Evolutionary conservation across 1,140 invertebrate species (phyloP).

Genomic region (Lanistes nyassanus): DNA sequence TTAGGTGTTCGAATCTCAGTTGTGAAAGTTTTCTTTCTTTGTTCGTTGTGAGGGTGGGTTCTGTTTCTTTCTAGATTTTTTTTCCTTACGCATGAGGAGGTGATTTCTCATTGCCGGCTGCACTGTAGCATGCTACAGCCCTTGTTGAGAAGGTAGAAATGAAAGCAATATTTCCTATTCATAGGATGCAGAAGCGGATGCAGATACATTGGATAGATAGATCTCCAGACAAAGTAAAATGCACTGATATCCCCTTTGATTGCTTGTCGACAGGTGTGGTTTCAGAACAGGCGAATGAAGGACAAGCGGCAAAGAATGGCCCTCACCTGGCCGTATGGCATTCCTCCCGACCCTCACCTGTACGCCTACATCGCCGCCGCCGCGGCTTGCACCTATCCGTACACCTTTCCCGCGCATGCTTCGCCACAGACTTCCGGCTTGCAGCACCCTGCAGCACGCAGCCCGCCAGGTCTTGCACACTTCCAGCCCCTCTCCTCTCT

Average conservation of each 20-base stretch:
- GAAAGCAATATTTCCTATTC: too few relatives aligned
- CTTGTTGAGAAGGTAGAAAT: too few relatives aligned
- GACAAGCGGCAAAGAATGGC: slow-evolving; percentile 95
- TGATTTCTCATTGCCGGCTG: too few relatives aligned
- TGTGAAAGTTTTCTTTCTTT: too few relatives aligned
- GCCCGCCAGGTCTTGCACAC: neutral
- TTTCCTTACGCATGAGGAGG: neutral
- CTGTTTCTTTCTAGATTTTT: neutral
- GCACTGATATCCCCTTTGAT: neutral
- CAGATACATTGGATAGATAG: neutral
- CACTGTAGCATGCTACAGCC: too few relatives aligned
- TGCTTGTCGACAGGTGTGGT: slow-evolving; percentile 89
- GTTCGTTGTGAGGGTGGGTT: too few relatives aligned
- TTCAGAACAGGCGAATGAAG: slow-evolving; percentile 98
- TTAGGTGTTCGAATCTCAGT: too few relatives aligned
- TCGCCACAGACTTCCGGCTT: slow-evolving; percentile 5
- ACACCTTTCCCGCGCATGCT: slow-evolving; percentile 1
- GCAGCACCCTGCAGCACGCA: neutral
- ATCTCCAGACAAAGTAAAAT: neutral
- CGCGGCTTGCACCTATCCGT: slow-evolving; percentile 70
- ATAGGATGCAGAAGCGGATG: neutral
- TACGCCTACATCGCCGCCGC: slow-evolving; percentile 90
- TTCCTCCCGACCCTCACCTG: slow-evolving; percentile 81
- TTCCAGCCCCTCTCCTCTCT: slow-evolving; percentile 4
- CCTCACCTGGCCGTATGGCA: slow-evolving; percentile 89